Evolutionary conservation across 1,140 invertebrate genomes (phyloP).

Genomic region (Eupeodes corollae): DNA sequence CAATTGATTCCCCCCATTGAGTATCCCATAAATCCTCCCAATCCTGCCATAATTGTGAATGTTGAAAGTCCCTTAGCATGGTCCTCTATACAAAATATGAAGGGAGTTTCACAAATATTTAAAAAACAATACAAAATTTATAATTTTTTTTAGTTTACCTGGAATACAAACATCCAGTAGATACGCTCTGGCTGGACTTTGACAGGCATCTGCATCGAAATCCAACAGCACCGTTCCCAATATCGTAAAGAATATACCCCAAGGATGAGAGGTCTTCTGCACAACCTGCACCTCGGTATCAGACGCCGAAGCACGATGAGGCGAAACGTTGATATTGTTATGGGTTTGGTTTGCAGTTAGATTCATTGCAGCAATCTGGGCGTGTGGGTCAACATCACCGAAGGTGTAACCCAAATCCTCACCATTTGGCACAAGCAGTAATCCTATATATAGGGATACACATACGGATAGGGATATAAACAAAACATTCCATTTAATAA

Average conservation of each 20-base stretch:
- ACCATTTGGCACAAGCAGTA: constrained; percentile 84
- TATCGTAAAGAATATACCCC: constrained; percentile 86
- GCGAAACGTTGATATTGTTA: constrained; percentile 31
- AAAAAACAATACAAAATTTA: neutral
- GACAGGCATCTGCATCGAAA: constrained; percentile 92
- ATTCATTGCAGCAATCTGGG: constrained; percentile 19
- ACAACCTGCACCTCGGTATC: constrained; percentile 8
- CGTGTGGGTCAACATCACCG: constrained; percentile 51
- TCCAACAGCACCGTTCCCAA: constrained; percentile 87
- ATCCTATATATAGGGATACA: constrained; percentile 47
- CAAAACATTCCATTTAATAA: constrained; percentile 1
- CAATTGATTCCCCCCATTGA: constrained; percentile 87
- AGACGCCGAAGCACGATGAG: constrained; percentile 37
- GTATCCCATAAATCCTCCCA: constrained; percentile 90
- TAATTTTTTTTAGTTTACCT: constrained; percentile 40
- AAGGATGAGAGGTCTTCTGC: constrained; percentile 50
- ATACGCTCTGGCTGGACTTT: constrained; percentile 86
- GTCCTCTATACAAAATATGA: constrained; percentile 55
- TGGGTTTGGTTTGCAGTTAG: constrained; percentile 13
- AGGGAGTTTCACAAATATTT: neutral
- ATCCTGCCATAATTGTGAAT: constrained; percentile 91
- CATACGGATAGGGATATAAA: no score
- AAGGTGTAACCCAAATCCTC: constrained; percentile 67
- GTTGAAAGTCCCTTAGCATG: constrained; percentile 86
- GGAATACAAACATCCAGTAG: constrained; percentile 83